These are phyloP conservation scores for Palythoa grandiflora DNA, from an alignment of 92 coral and sea anemone species.

Conservation along the genomic window DNA sequence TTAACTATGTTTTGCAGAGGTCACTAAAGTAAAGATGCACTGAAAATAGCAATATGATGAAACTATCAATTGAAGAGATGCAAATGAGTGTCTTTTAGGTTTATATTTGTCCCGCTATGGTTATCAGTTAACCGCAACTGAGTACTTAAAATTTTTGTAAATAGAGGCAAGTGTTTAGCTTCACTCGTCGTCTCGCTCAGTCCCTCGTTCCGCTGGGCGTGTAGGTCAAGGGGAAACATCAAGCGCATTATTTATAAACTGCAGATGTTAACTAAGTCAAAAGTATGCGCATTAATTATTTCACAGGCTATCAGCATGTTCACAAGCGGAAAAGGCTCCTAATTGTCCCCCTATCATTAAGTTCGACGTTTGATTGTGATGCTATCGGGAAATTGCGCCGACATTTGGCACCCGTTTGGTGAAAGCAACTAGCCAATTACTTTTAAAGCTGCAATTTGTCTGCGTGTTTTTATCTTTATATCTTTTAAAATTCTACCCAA, in stretches of 20 bases:
- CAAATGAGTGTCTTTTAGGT: slow-evolving; percentile 1
- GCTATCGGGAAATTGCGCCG: neutral
- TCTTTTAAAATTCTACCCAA: too few species aligned
- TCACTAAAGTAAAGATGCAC: neutral
- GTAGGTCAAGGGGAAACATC: neutral
- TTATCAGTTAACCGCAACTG: slow-evolving; percentile 19
- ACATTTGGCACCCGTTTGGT: neutral
- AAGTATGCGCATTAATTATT: slow-evolving; percentile 16
- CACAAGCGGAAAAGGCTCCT: slow-evolving; percentile 18
- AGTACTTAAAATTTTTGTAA: neutral
- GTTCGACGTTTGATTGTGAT: slow-evolving; percentile 1
- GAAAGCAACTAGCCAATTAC: neutral
- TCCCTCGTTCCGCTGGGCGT: neutral
- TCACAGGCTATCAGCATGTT: slow-evolving; percentile 32
- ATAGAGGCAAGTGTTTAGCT: neutral
- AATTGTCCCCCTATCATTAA: slow-evolving; percentile 30
- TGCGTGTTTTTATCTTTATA: neutral
- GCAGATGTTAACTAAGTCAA: slow-evolving; percentile 22
- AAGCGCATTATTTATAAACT: neutral
- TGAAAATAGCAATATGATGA: neutral
- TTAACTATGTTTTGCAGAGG: neutral
- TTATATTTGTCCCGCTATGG: slow-evolving; percentile 18
- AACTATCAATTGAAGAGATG: slow-evolving; percentile 20
- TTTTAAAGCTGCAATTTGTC: neutral
- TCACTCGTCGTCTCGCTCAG: neutral